Percentiles rank a stretch among this genome's conserved stretches.
Evolutionary conservation across 2,113 vertebrate genomes (phyloP).

Genomic region (Eptatretus burgeri): DNA sequence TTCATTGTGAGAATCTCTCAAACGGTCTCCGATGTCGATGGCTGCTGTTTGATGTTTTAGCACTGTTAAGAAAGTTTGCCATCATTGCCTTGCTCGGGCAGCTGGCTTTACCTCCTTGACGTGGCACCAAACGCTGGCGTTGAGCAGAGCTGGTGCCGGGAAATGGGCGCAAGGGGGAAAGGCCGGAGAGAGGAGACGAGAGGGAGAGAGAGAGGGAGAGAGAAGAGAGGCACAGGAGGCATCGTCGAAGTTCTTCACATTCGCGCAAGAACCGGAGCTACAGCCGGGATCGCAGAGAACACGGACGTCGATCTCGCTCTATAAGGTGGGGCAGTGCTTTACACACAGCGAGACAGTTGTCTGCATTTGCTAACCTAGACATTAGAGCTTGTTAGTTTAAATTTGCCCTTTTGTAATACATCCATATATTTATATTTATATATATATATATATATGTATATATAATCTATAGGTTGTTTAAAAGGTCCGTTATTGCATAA

Average conservation of each 20-base stretch:
- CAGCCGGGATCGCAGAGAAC: constrained; percentile 21
- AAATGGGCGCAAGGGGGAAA: too few relatives aligned
- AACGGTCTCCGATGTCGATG: too few relatives aligned
- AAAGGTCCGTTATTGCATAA: not conserved
- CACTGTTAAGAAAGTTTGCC: too few relatives aligned
- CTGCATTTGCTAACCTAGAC: not conserved
- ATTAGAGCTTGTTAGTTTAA: not conserved
- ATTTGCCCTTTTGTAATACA: not conserved
- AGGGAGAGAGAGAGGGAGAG: constrained; percentile 18
- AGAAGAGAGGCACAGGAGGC: constrained; percentile 18
- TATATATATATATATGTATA: not conserved
- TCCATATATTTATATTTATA: not conserved
- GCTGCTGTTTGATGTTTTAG: too few relatives aligned
- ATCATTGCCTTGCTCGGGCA: too few relatives aligned
- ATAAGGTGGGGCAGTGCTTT: constrained; percentile 11
- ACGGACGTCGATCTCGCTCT: constrained; percentile 11
- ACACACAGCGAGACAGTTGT: constrained; percentile 14
- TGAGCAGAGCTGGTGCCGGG: too few relatives aligned
- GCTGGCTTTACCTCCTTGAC: too few relatives aligned
- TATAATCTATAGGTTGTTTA: not conserved
- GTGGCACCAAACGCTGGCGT: too few relatives aligned
- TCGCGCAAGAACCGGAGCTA: constrained; percentile 20
- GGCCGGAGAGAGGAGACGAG: too few relatives aligned
- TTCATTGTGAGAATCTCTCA: too few relatives aligned
- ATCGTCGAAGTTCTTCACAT: constrained; percentile 16